Evolutionary conservation across 1,140 invertebrate genomes (phyloP).

Genomic region (Ditylenchus dipsaci): DNA sequence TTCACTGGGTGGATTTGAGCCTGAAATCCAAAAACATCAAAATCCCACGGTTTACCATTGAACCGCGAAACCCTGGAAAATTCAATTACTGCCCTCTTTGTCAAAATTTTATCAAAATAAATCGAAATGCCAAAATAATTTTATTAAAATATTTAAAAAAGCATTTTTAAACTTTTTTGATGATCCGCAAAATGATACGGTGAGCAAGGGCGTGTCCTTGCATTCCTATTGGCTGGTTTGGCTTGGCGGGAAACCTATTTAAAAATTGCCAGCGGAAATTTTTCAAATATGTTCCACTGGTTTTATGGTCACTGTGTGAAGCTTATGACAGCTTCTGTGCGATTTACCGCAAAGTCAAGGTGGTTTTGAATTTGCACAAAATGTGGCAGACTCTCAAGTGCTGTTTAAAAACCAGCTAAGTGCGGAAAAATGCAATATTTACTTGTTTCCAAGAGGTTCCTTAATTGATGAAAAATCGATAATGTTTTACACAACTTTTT

Average conservation of each 20-base stretch:
- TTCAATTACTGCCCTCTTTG: too few relatives aligned
- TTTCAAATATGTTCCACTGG: not conserved
- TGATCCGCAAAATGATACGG: not conserved
- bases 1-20: too few relatives aligned
- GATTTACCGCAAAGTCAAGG: not conserved
- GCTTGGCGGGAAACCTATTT: conserved; percentile 7
- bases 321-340: not conserved
- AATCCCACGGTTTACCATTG: too few relatives aligned
- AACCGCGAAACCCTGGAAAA: too few relatives aligned
- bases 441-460: not conserved
- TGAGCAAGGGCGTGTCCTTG: not conserved
- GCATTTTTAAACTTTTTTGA: not conserved
- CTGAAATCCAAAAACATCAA: too few relatives aligned
- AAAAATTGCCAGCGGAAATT: conserved; percentile 7
- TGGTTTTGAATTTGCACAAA: not conserved
- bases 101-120: too few relatives aligned
- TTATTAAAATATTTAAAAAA: too few relatives aligned
- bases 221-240: not conserved
- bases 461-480: conserved; percentile 5
- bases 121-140: too few relatives aligned
- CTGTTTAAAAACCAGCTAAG: not conserved
- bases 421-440: too few relatives aligned
- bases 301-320: not conserved
- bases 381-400: not conserved
- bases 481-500: not conserved